Percentiles rank a stretch among this genome's conserved stretches.
Evolutionary conservation across 2,113 vertebrate genomes (phyloP).

Genomic region (Mola mola): DNA sequence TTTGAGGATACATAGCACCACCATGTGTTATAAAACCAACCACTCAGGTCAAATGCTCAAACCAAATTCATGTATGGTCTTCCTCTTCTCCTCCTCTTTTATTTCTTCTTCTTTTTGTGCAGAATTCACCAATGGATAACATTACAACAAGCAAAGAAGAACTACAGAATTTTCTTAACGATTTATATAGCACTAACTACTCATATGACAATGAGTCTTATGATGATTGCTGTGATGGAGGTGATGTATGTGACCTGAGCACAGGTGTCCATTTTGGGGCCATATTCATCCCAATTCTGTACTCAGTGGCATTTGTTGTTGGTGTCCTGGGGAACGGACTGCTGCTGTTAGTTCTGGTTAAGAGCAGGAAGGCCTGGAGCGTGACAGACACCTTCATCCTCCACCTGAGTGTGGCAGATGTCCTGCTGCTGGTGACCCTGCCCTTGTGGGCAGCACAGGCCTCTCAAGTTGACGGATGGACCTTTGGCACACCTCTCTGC

Average conservation of each 20-base stretch:
- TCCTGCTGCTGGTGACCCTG: slow-evolving; percentile 84
- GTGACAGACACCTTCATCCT: slow-evolving; percentile 89
- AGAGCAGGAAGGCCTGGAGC: slow-evolving; percentile 74
- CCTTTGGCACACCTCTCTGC: slow-evolving; percentile 81
- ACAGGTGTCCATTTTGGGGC: slow-evolving; percentile 72
- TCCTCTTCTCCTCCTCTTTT: background rate
- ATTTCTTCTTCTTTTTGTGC: background rate
- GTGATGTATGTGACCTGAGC: slow-evolving; percentile 55
- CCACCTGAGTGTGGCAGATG: slow-evolving; percentile 84
- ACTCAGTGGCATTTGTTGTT: slow-evolving; percentile 80
- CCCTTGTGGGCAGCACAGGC: slow-evolving; percentile 85
- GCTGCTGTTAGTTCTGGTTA: slow-evolving; percentile 80
- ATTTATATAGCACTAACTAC: fast-evolving
- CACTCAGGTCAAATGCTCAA: background rate
- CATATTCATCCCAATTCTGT: slow-evolving; percentile 81
- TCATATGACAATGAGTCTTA: fast-evolving
- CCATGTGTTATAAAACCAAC: too few relatives aligned
- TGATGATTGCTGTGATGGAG: slow-evolving; percentile 3
- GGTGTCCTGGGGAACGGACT: slow-evolving; percentile 86
- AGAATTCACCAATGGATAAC: background rate
- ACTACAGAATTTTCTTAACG: fast-evolving
- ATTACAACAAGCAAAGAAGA: fast-evolving
- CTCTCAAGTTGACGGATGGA: slow-evolving; percentile 67
- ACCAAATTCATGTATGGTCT: background rate
- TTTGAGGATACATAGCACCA: too few relatives aligned